Conservation (phyloP, 2,113 vertebrate species). For the Epinephelus lanceolatus region DNA sequence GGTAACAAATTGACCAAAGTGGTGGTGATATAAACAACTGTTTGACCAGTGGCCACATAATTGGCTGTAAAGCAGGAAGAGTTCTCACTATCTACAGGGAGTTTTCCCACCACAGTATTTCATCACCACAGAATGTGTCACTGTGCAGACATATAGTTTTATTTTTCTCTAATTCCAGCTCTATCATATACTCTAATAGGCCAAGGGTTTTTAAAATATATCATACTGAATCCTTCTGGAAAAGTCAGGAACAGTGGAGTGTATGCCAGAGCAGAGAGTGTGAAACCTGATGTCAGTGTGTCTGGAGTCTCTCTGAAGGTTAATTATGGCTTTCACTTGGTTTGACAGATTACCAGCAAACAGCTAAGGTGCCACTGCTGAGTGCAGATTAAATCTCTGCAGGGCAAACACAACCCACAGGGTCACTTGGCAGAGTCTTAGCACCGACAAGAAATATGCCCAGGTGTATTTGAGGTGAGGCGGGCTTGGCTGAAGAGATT, state of each 20-base stretch:
- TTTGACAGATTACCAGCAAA: constrained; percentile 71
- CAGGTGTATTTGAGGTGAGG: constrained; percentile 24
- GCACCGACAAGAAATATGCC: constrained; percentile 23
- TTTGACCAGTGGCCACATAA: constrained; percentile 77
- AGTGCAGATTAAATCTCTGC: constrained; percentile 62
- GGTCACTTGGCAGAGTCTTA: constrained; percentile 13
- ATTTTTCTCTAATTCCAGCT: constrained; percentile 2
- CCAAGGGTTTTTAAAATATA: neutral
- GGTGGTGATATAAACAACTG: constrained; percentile 76
- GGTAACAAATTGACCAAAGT: constrained; percentile 77
- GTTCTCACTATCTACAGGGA: constrained; percentile 55
- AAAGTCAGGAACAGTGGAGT: constrained; percentile 12
- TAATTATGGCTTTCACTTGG: constrained; percentile 72
- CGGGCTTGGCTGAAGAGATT: neutral
- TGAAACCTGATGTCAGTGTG: constrained; percentile 52
- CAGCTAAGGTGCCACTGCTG: constrained; percentile 50
- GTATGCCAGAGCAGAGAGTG: neutral
- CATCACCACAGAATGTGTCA: constrained; percentile 39
- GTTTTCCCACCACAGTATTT: constrained; percentile 41
- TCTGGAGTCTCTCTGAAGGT: constrained; percentile 46
- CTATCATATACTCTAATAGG: neutral
- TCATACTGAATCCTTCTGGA: neutral
- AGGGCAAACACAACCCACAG: constrained; percentile 49
- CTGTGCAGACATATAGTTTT: constrained; percentile 26
- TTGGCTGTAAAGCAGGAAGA: constrained; percentile 56